A percentile compares a stretch with the other conserved stretches of the same genome.
Evolutionary conservation across 2,113 vertebrate genomes (phyloP).

Genomic region (Abramis brama): DNA sequence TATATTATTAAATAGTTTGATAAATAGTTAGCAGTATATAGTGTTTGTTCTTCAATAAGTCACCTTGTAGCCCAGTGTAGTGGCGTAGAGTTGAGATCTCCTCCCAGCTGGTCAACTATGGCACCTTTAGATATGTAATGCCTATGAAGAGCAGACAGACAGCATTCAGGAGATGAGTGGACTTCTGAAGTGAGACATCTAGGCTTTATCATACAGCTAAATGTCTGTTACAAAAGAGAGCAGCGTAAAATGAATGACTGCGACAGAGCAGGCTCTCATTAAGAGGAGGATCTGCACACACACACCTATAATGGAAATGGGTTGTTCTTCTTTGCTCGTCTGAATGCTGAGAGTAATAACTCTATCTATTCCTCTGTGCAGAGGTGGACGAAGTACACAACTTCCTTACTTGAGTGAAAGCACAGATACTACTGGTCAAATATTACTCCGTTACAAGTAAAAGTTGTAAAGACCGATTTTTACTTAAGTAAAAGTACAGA

Average conservation of each 20-base stretch:
- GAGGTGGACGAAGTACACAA: too few relatives aligned
- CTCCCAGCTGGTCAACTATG: conserved; percentile 96
- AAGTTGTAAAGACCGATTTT: too few relatives aligned
- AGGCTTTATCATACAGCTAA: not conserved
- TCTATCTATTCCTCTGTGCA: not conserved
- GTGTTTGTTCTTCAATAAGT: not conserved
- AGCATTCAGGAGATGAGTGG: not conserved
- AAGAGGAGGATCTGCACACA: not conserved
- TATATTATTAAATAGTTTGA: not conserved
- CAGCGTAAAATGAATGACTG: not conserved
- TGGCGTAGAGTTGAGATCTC: conserved; percentile 97
- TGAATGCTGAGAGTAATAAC: not conserved
- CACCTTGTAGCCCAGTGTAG: conserved; percentile 99
- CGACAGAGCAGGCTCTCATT: not conserved
- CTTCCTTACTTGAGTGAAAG: too few relatives aligned
- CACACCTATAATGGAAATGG: not conserved
- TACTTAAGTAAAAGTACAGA: too few relatives aligned
- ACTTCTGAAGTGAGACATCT: not conserved
- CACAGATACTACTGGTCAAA: too few relatives aligned
- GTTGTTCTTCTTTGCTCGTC: not conserved
- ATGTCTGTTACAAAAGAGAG: not conserved
- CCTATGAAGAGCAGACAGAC: conserved; percentile 70
- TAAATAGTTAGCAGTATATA: not conserved
- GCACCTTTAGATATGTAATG: conserved; percentile 99
- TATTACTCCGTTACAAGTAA: too few relatives aligned